Evolutionary conservation across 2,888 invertebrate genomes (phyloP).

Genomic region (Drosophila differens): DNA sequence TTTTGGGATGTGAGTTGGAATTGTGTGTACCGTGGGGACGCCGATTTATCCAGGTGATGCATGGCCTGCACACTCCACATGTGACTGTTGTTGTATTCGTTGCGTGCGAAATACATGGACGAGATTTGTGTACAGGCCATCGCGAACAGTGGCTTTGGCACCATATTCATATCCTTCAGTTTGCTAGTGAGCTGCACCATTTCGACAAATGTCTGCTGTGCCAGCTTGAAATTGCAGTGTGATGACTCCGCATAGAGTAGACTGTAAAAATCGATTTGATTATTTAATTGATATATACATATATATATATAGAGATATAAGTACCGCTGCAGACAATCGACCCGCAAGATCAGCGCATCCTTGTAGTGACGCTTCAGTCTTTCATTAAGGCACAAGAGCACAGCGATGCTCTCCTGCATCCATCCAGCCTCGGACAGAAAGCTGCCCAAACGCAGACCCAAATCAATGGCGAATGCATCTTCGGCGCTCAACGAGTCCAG

Average conservation of each 20-base stretch:
- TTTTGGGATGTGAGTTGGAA: neutral
- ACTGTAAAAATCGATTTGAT: slow-evolving; percentile 86
- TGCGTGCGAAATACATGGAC: slow-evolving; percentile 92
- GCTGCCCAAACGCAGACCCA: slow-evolving; percentile 87
- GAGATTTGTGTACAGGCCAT: slow-evolving; percentile 94
- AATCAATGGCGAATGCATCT: slow-evolving; percentile 71
- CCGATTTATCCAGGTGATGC: slow-evolving; percentile 87
- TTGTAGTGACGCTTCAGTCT: slow-evolving; percentile 87
- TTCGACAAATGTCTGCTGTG: slow-evolving; percentile 89
- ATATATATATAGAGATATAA: neutral
- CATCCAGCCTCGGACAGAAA: slow-evolving; percentile 96
- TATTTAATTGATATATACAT: neutral
- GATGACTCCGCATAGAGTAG: slow-evolving; percentile 93
- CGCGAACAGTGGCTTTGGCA: slow-evolving; percentile 87
- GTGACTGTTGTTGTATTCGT: slow-evolving; percentile 93
- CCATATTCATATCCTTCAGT: slow-evolving; percentile 82
- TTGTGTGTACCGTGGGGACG: slow-evolving; percentile 87
- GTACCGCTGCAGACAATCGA: slow-evolving; percentile 95
- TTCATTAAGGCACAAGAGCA: slow-evolving; percentile 89
- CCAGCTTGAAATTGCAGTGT: slow-evolving; percentile 92
- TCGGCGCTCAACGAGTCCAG: slow-evolving; percentile 29
- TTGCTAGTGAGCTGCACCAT: slow-evolving; percentile 87
- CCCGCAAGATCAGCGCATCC: slow-evolving; percentile 88
- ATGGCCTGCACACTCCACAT: slow-evolving; percentile 93
- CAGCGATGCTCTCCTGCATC: slow-evolving; percentile 91